Evolutionary conservation across 1,140 invertebrate genomes (phyloP), one percentile per base, ranked within the genome.

Genomic region (Anastrepha ludens): DNA sequence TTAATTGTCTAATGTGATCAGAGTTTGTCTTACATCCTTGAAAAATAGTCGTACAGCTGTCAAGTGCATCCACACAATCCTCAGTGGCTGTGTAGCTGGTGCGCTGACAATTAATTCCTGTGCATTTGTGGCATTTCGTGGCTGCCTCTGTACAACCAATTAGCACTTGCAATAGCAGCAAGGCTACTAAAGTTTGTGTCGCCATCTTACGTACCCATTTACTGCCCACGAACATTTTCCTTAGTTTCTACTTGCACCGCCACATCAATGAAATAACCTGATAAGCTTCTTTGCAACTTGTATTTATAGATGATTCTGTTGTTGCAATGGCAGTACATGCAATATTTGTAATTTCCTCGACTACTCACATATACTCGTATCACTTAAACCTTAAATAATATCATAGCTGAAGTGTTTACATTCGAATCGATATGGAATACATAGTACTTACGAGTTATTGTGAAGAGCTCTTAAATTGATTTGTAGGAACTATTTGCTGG

Each of bases 51-150:
- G 90, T 89, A 87, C 91, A 92, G 58, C 88, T 88, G 85, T 92
- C 91, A 62, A 92, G 60, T 50, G 74, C 81, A 87, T 91, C 89
- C 5, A 81, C 58, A 60, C 91, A 92, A 0, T 88, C 67, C 85
- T 91, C 90, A 3, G 87, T 88, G 1, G 65, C 85, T 29, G 85
- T 55, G 60, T 91, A 92, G n/a, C 11, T 90, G 7, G 85, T 92
- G 13, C 91, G 88, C 67, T 90, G 90, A 41, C 91, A 92, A 64
- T 91, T 92, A 11, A 92, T 92, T 7, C 91, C 91, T 2, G 88
- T 88, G 62, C 91, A 92, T 62, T 90, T 89, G n/a, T 88, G 29
- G 67, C 91, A 92, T 39, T 86, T 89, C 17, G 44, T 41, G 20
- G 65, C 85, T 7, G 87, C 87, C 0, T 65, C 13, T 20, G 50